These are phyloP conservation scores for Sturnus vulgaris DNA, from an alignment of 2,113 vertebrate genomes.

Conservation along the genomic window DNA sequence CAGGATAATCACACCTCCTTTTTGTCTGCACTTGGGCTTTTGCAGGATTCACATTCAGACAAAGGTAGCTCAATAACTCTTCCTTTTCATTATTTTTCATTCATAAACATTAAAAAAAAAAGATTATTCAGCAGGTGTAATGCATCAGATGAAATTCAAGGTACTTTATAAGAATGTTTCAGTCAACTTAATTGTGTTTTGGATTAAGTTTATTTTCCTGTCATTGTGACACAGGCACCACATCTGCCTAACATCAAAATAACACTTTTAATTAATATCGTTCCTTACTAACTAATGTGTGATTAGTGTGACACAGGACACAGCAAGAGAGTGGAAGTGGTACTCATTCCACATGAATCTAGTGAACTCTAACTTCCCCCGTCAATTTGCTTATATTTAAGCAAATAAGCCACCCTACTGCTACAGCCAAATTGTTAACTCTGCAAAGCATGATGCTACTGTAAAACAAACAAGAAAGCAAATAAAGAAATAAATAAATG, in stretches of 20 bases:
- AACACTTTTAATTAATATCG: not conserved
- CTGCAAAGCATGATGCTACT: not conserved
- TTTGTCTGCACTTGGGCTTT: not conserved
- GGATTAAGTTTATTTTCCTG: not conserved
- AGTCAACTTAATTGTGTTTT: not conserved
- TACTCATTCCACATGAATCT: not conserved
- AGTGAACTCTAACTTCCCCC: not conserved
- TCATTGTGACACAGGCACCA: fast-evolving
- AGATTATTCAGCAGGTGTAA: not conserved
- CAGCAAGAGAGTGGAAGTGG: not conserved
- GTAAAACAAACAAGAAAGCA: not conserved
- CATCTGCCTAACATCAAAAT: not conserved
- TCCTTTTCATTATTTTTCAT: not conserved
- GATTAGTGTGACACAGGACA: not conserved
- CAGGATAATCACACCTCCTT: fast-evolving
- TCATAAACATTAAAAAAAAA: not conserved
- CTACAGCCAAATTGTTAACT: not conserved
- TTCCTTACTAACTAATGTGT: not conserved
- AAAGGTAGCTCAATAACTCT: not conserved
- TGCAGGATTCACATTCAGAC: not conserved
- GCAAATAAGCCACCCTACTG: not conserved
- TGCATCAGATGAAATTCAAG: not conserved
- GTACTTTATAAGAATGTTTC: not conserved
- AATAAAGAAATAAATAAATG: not conserved
- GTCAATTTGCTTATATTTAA: not conserved